These are phyloP conservation scores for Xylota segnis DNA, from an alignment of 2,888 invertebrate genomes.

Conservation along the genomic window DNA sequence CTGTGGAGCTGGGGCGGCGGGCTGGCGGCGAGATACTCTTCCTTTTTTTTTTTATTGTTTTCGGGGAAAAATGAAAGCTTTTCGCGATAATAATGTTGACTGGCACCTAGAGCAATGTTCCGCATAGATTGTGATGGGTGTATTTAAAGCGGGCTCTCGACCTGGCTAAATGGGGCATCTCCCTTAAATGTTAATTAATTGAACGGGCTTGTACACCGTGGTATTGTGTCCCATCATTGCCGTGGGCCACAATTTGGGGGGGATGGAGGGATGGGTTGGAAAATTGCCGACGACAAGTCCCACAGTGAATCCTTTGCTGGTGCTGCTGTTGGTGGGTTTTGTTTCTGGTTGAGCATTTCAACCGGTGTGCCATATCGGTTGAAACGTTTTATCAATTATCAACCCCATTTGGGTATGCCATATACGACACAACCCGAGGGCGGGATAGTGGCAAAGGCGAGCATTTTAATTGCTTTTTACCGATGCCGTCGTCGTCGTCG, in stretches of 20 bases:
- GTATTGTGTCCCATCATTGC: slow-evolving; percentile 13
- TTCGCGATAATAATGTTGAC: slow-evolving; percentile 43
- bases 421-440: slow-evolving; percentile 9
- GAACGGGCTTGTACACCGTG: slow-evolving; percentile 14
- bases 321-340: slow-evolving; percentile 1
- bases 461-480: slow-evolving; percentile 70
- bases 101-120: slow-evolving; percentile 37
- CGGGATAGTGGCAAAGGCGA: slow-evolving; percentile 48
- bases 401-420: slow-evolving; percentile 9
- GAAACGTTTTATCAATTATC: slow-evolving; percentile 67
- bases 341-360: slow-evolving; percentile 31
- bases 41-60: background rate
- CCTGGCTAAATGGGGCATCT: slow-evolving; percentile 39
- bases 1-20: slow-evolving; percentile 13
- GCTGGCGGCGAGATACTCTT: background rate
- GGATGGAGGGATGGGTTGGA: too few species aligned
- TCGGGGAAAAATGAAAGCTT: slow-evolving; percentile 42
- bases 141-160: slow-evolving; percentile 35
- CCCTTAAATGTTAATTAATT: slow-evolving; percentile 66
- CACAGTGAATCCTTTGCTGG: slow-evolving; percentile 26
- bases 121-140: slow-evolving; percentile 32
- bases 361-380: slow-evolving; percentile 54
- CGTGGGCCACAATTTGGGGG: slow-evolving; percentile 17
- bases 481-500: slow-evolving; percentile 15
- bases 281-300: slow-evolving; percentile 38